Evolutionary conservation across 2,113 vertebrate species (phyloP).

Genomic region (Columba janthina): DNA sequence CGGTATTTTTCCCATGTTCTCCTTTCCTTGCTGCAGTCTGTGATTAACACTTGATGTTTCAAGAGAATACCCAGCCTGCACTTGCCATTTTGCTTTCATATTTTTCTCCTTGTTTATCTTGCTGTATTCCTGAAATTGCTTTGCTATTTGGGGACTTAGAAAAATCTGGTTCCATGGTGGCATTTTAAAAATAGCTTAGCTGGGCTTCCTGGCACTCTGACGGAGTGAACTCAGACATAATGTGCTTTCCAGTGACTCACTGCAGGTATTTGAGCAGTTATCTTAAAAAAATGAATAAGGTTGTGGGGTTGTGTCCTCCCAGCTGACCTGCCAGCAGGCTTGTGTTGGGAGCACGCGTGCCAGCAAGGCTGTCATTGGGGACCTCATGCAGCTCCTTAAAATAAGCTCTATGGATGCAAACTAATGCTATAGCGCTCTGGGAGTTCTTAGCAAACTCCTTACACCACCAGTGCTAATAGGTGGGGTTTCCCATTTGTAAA

Average conservation of each 20-base stretch:
- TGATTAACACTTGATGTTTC: conserved; percentile 51
- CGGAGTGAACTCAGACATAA: neutral
- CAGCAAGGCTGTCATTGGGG: neutral
- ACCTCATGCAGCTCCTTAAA: neutral
- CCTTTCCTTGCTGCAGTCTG: neutral
- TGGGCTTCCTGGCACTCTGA: neutral
- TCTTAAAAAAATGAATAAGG: neutral
- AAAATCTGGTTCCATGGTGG: neutral
- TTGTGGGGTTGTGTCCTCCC: neutral
- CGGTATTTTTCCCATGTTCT: conserved; percentile 5
- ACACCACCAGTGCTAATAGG: neutral
- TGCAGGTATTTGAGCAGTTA: neutral
- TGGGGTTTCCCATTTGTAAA: neutral
- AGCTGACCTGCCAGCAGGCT: neutral
- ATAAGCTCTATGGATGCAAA: neutral
- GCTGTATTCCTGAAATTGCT: conserved; percentile 46
- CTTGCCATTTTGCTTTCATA: conserved; percentile 24
- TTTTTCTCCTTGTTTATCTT: conserved; percentile 44
- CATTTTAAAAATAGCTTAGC: conserved; percentile 36
- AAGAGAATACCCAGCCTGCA: conserved; percentile 16
- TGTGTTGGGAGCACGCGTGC: accelerated
- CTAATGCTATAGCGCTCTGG: neutral
- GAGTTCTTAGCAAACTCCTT: neutral
- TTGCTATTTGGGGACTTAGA: conserved; percentile 45
- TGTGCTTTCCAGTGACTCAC: neutral